These are phyloP conservation scores for Oophaga pumilio DNA, from an alignment of 2,113 vertebrate genomes.

Conservation along the genomic window DNA sequence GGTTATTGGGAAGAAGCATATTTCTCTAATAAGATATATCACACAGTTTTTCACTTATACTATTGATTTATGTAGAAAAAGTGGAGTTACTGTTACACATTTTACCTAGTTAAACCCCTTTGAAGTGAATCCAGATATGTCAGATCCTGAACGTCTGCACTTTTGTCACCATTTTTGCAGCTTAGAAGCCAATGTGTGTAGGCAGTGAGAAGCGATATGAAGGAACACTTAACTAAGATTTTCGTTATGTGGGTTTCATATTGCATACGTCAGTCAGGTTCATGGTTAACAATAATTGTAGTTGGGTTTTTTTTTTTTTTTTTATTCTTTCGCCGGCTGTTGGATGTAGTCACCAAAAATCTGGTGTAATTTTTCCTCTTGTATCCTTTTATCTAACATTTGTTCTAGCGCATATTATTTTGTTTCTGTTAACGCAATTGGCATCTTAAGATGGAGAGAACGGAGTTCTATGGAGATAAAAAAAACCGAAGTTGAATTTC, in stretches of 20 bases:
- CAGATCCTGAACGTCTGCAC: too few species aligned
- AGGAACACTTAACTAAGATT: too few species aligned
- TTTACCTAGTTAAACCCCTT: too few species aligned
- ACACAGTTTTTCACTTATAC: too few species aligned
- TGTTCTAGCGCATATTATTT: constrained; percentile 13
- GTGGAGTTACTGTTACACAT: too few species aligned
- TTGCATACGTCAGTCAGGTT: not conserved
- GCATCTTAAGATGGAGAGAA: constrained; percentile 6
- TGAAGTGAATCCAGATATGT: too few species aligned
- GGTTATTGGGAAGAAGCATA: too few species aligned
- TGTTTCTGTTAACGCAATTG: not conserved
- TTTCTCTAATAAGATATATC: too few species aligned
- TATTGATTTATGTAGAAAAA: too few species aligned
- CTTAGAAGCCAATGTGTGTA: too few species aligned
- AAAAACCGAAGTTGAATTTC: constrained; percentile 40
- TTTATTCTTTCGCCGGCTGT: not conserved
- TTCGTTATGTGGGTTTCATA: not conserved
- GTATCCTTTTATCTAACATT: not conserved
- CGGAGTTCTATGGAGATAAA: not conserved
- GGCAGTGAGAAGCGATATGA: too few species aligned
- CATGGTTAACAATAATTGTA: not conserved
- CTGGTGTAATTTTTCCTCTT: not conserved
- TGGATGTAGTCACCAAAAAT: not conserved
- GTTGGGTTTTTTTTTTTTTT: not conserved
- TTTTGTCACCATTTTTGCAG: too few species aligned